Evolutionary conservation across 92 coral and sea anemone genomes (phyloP).

Genomic region (Parazoanthus atlanticus): DNA sequence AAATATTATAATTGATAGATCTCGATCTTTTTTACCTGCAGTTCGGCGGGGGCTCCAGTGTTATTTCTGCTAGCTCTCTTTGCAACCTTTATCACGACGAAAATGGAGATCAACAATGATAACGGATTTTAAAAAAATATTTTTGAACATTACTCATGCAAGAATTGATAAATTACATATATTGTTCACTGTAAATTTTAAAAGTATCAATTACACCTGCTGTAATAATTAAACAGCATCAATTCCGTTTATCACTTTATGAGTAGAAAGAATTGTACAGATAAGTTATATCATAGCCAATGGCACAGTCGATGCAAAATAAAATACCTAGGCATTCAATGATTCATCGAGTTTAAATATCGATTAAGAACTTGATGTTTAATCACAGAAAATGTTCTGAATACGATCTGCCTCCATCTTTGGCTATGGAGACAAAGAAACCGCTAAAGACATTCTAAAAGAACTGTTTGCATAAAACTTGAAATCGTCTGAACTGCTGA

Average conservation of each 20-base stretch:
- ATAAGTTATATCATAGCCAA: neutral
- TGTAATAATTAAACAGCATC: neutral
- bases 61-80: slow-evolving; percentile 43
- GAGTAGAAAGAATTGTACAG: neutral
- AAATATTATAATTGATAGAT: too few species aligned
- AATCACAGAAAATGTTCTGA: too few species aligned
- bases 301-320: neutral
- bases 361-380: too few species aligned
- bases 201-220: neutral
- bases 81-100: slow-evolving; percentile 23
- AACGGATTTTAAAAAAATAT: neutral
- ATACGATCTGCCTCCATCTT: too few species aligned
- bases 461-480: neutral
- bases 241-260: neutral
- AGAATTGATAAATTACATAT: neutral
- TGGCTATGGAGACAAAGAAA: neutral
- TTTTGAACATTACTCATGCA: neutral
- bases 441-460: neutral
- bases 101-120: neutral
- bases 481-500: neutral
- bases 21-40: slow-evolving; percentile 21
- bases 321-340: neutral
- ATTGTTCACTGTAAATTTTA: neutral
- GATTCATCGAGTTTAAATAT: neutral
- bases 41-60: slow-evolving; percentile 39